These are phyloP conservation scores for Saxidomus purpurata DNA, from an alignment of 1,140 invertebrate genomes.

Conservation along the genomic window DNA sequence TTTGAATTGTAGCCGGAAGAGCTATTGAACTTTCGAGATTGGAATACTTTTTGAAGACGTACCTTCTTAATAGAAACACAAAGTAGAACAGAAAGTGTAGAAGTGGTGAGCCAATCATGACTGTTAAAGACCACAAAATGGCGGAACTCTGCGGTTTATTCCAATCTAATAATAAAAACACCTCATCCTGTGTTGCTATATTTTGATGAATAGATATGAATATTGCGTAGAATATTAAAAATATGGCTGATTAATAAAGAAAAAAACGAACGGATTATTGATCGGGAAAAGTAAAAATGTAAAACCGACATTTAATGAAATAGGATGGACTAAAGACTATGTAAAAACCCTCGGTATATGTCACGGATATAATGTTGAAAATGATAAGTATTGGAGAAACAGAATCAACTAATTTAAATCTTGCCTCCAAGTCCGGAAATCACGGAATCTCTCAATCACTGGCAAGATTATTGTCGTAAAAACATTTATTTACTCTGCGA, in stretches of 20 bases:
- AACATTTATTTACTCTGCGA: too few relatives aligned
- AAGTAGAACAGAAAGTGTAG: conserved; percentile 13
- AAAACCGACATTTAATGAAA: too few relatives aligned
- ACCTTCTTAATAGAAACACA: background rate
- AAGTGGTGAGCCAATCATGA: background rate
- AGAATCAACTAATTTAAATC: too few relatives aligned
- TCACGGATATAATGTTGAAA: too few relatives aligned
- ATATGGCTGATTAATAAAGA: conserved; percentile 27
- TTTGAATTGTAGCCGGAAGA: background rate
- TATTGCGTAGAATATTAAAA: conserved; percentile 30
- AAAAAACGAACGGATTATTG: too few relatives aligned
- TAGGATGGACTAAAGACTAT: too few relatives aligned
- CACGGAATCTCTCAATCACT: too few relatives aligned
- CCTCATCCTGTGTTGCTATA: background rate
- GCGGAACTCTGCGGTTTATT: background rate
- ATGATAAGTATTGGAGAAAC: too few relatives aligned
- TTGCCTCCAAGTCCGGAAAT: too few relatives aligned
- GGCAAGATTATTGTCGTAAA: too few relatives aligned
- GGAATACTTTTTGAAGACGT: conserved; percentile 27
- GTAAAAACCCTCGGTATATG: too few relatives aligned
- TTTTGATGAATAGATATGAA: conserved; percentile 35
- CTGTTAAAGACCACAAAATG: conserved; percentile 9
- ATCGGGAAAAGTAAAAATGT: too few relatives aligned
- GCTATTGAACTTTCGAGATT: background rate
- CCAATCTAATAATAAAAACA: conserved; percentile 10